A percentile compares a stretch with the other conserved stretches of the same genome.
phyloP scores from a whole-genome alignment of 2,797 vertebrate genomes.

The Chloroceryle amazona region DNA sequence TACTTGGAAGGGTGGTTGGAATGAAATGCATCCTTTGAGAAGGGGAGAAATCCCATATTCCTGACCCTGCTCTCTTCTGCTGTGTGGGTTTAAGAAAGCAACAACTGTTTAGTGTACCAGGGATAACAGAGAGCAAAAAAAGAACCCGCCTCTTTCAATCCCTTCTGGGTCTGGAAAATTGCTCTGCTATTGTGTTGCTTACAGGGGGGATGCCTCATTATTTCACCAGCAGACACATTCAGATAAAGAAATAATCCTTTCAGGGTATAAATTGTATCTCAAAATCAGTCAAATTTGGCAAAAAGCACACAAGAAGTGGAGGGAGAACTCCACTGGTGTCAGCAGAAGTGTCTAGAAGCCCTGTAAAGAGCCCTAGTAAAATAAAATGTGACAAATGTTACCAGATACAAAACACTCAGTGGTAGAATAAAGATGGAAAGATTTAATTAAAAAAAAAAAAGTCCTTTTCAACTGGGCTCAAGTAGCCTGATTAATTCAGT shows the following conservation, averaged over 20 bases:
- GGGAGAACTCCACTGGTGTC: neutral
- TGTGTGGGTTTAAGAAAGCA: neutral
- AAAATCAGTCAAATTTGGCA: neutral
- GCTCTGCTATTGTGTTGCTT: neutral
- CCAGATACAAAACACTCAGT: neutral
- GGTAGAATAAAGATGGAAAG: neutral
- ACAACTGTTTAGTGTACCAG: neutral
- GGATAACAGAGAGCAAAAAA: neutral
- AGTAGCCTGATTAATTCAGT: neutral
- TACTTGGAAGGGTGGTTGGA: too few species aligned
- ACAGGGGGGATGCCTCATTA: neutral
- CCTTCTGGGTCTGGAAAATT: neutral
- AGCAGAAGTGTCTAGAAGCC: neutral
- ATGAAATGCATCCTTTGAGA: neutral
- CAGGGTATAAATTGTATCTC: neutral
- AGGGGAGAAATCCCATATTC: neutral
- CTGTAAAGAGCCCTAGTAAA: neutral
- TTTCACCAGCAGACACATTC: neutral
- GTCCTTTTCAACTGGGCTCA: neutral
- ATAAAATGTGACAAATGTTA: neutral
- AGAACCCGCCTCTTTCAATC: neutral
- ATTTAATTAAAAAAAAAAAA: neutral
- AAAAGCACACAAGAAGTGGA: neutral
- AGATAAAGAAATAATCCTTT: neutral
- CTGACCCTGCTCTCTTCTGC: neutral